Evolutionary conservation across 1,140 invertebrate species (phyloP).

Genomic region (Drosophila mayri): DNA sequence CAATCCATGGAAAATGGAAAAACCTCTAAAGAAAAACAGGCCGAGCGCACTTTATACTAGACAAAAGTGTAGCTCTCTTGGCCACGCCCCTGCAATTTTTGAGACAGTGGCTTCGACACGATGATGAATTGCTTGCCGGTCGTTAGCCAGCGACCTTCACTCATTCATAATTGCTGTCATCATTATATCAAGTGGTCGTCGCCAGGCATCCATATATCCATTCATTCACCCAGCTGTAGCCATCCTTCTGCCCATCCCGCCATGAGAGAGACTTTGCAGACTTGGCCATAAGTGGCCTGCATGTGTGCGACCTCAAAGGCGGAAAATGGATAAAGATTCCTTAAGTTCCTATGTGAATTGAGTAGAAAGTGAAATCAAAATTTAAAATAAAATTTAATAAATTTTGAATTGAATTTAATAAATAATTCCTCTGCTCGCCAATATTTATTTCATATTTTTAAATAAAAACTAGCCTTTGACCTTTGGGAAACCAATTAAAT

Average conservation of each 20-base stretch:
- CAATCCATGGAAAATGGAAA: slow-evolving; percentile 20
- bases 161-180: slow-evolving; percentile 83
- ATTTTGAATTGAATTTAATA: not conserved
- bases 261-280: slow-evolving; percentile 5
- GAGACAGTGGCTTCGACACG: slow-evolving; percentile 44
- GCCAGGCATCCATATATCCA: slow-evolving; percentile 23
- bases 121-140: slow-evolving; percentile 75
- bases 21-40: slow-evolving; percentile 16
- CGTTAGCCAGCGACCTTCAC: slow-evolving; percentile 71
- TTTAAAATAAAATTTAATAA: not conserved
- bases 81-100: slow-evolving; percentile 5
- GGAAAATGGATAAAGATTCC: not conserved
- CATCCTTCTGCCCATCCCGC: slow-evolving; percentile 10
- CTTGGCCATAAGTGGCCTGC: slow-evolving; percentile 22
- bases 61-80: slow-evolving; percentile 29
- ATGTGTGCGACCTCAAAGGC: slow-evolving; percentile 13
- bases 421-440: not conserved
- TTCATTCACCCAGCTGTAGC: slow-evolving; percentile 11
- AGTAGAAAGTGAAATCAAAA: too few relatives aligned
- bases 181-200: slow-evolving; percentile 72
- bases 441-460: not conserved
- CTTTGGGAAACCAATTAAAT: not conserved
- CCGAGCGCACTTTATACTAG: slow-evolving; percentile 49
- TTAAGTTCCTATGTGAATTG: slow-evolving; percentile 1
- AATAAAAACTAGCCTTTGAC: not conserved